These are phyloP conservation scores for Anabas testudineus DNA, from an alignment of 2,797 vertebrate species.

Conservation along the genomic window DNA sequence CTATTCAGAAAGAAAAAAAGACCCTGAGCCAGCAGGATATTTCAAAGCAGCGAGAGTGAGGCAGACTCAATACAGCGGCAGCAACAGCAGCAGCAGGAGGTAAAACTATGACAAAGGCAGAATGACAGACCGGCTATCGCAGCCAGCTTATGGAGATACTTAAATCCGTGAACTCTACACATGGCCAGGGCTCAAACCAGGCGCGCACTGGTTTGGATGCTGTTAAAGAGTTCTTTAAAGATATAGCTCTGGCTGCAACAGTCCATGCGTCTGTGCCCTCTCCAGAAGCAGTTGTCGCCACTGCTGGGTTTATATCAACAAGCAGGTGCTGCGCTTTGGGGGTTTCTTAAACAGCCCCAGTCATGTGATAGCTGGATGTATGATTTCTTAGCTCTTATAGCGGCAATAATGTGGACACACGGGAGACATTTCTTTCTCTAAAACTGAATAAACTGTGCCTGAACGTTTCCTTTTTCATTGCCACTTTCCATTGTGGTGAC, in stretches of 20 bases:
- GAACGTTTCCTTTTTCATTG: conserved; percentile 6
- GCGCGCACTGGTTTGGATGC: conserved; percentile 31
- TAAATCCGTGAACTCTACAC: conserved; percentile 52
- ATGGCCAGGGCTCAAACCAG: conserved; percentile 34
- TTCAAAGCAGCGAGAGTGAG: conserved; percentile 65
- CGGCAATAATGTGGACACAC: conserved; percentile 29
- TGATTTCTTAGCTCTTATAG: conserved; percentile 32
- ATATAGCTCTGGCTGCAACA: conserved; percentile 33
- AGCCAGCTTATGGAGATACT: conserved; percentile 61
- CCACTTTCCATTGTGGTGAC: conserved; percentile 38
- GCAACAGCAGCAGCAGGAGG: conserved; percentile 61
- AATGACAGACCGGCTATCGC: conserved; percentile 60
- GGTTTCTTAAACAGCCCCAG: conserved; percentile 26
- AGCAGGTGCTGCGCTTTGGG: conserved; percentile 17
- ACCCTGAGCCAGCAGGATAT: conserved; percentile 47
- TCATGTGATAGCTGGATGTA: conserved; percentile 23
- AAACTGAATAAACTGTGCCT: conserved; percentile 21
- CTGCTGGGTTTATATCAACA: conserved; percentile 31
- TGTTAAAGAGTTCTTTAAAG: conserved; percentile 32
- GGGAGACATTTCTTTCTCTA: conserved; percentile 4
- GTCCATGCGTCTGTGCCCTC: conserved; percentile 27
- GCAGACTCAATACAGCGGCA: conserved; percentile 50
- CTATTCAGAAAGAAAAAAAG: conserved; percentile 36
- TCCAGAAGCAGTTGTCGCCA: conserved; percentile 16
- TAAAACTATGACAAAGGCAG: conserved; percentile 64